Conservation (phyloP, 1,140 invertebrate species). For the Anastatus disparis region DNA sequence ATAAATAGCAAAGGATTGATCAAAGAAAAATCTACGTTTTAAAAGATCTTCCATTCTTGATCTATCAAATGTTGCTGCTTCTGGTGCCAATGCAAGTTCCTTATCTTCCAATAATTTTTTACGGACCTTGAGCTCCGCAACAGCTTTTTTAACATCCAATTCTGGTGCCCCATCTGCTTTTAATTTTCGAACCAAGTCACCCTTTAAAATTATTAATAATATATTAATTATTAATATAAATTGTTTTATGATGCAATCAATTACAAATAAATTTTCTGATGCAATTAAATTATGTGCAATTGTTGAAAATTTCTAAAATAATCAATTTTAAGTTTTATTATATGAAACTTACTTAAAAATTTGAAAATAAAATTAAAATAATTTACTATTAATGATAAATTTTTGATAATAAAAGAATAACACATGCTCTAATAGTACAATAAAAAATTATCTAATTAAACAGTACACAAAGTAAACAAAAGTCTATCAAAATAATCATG, state of each 20-base stretch:
- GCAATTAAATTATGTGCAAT: too few species aligned
- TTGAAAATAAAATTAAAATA: neutral
- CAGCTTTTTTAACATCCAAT: constrained; percentile 92
- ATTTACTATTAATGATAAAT: neutral
- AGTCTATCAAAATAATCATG: too few species aligned
- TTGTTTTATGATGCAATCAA: too few species aligned
- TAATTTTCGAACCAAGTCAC: constrained; percentile 87
- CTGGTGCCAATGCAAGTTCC: constrained; percentile 85
- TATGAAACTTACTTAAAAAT: too few species aligned
- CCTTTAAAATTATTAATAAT: constrained; percentile 66
- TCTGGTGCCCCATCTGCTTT: constrained; percentile 89
- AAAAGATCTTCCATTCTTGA: constrained; percentile 96
- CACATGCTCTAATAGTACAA: neutral
- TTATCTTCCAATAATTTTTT: constrained; percentile 95
- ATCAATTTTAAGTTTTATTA: too few species aligned
- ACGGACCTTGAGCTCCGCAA: constrained; percentile 89
- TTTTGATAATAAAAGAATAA: neutral
- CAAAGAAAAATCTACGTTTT: constrained; percentile 97
- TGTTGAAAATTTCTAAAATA: too few species aligned
- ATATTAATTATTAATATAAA: too few species aligned
- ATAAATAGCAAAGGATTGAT: constrained; percentile 99
- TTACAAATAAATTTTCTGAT: too few species aligned
- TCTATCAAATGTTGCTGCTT: constrained; percentile 85
- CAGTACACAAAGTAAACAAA: too few species aligned
- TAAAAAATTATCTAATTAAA: too few species aligned